Percentiles rank a stretch among this genome's conserved stretches.
phyloP scores from a whole-genome alignment of 2,797 vertebrate genomes.

The Percopsis omiscomaycus region DNA sequence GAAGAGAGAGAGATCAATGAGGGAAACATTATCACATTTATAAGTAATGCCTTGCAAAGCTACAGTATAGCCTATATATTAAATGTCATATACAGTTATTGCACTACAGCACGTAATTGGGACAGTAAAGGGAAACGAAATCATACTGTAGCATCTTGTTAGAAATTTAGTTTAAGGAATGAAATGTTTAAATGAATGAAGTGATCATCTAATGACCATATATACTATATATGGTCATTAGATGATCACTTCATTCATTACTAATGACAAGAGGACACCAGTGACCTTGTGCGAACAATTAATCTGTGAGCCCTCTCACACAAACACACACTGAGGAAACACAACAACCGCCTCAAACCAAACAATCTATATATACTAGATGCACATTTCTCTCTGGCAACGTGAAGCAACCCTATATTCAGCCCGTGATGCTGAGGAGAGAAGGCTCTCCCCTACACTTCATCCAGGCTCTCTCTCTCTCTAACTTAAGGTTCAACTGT shows the following conservation, averaged over 20 bases:
- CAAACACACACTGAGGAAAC: not conserved
- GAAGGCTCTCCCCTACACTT: conserved; percentile 26
- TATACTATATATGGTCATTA: too few species aligned
- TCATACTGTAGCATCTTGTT: too few species aligned
- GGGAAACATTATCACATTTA: too few species aligned
- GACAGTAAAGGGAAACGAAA: too few species aligned
- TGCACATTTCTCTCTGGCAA: conserved; percentile 15
- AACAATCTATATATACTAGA: not conserved
- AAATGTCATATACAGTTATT: too few species aligned
- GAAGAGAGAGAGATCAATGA: not conserved
- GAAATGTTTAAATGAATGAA: too few species aligned
- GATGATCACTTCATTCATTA: too few species aligned
- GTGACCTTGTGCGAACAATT: not conserved
- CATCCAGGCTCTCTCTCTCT: conserved; percentile 6
- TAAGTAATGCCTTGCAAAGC: too few species aligned
- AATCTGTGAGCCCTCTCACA: not conserved
- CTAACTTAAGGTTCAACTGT: not conserved
- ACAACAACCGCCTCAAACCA: not conserved
- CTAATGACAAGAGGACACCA: not conserved
- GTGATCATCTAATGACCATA: too few species aligned
- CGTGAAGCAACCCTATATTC: conserved; percentile 14
- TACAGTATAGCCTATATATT: too few species aligned
- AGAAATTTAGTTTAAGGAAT: too few species aligned
- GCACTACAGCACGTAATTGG: too few species aligned
- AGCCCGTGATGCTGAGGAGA: conserved; percentile 49